phyloP scores from a whole-genome alignment of 2,113 vertebrate species.

The Synodontis membranacea region DNA sequence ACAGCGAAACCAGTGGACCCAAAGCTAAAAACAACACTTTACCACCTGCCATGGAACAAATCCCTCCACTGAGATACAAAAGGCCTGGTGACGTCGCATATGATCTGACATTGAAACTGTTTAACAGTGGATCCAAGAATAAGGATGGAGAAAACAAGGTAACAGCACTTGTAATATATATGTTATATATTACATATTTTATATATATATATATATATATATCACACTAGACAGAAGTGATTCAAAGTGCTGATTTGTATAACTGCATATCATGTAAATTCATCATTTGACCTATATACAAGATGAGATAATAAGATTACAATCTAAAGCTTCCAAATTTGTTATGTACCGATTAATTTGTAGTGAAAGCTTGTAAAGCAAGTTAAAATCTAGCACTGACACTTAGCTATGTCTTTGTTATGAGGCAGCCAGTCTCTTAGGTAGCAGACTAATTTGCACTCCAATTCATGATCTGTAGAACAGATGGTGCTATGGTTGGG shows the following conservation, averaged over 20 bases:
- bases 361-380: background rate
- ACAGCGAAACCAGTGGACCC: conserved; percentile 34
- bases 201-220: background rate
- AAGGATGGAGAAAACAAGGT: conserved; percentile 52
- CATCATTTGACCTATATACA: background rate
- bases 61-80: conserved; percentile 82
- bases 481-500: conserved; percentile 52
- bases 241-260: background rate
- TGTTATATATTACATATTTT: background rate
- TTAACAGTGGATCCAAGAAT: conserved; percentile 39
- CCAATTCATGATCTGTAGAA: conserved; percentile 34
- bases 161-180: background rate
- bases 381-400: background rate
- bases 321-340: background rate
- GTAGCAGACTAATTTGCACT: conserved; percentile 32
- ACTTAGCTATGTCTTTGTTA: conserved; percentile 13
- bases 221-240: background rate
- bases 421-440: conserved; percentile 5
- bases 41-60: conserved; percentile 85
- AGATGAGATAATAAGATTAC: background rate
- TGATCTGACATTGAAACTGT: conserved; percentile 42
- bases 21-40: conserved; percentile 76
- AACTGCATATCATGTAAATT: background rate
- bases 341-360: background rate
- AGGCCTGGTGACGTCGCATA: conserved; percentile 66